Evolutionary conservation across 2,797 vertebrate genomes (phyloP).

Genomic region (Danio tinwini): DNA sequence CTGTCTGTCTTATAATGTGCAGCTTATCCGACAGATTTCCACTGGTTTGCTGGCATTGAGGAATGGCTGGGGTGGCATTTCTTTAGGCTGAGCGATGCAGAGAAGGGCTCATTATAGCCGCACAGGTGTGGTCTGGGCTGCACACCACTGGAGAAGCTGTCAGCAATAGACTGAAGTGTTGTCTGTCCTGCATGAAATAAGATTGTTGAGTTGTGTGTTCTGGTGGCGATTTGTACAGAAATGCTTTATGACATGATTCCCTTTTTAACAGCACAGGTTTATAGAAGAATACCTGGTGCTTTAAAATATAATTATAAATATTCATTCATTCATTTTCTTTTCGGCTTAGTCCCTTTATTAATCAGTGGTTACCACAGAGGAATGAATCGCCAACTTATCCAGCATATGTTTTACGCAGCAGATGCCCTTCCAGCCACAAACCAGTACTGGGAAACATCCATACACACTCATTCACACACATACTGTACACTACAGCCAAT

Average conservation of each 20-base stretch:
- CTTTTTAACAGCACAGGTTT: background rate
- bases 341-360: no score
- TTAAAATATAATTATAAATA: no score
- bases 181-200: slow-evolving; percentile 44
- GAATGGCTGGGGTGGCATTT: slow-evolving; percentile 67
- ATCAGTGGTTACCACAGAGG: no score
- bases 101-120: slow-evolving; percentile 72
- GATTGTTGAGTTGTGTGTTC: background rate
- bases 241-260: background rate
- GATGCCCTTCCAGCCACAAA: no score
- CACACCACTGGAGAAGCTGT: slow-evolving; percentile 62
- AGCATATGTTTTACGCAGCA: no score
- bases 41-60: slow-evolving; percentile 67
- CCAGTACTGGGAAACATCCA: no score
- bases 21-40: slow-evolving; percentile 75
- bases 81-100: slow-evolving; percentile 68
- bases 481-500: no score
- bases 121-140: slow-evolving; percentile 71
- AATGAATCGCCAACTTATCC: no score
- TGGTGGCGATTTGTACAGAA: background rate
- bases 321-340: no score
- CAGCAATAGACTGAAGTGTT: slow-evolving; percentile 64
- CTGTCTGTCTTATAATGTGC: slow-evolving; percentile 77
- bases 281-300: no score
- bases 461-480: no score